phyloP scores from a whole-genome alignment of 2,888 invertebrate species.

The Ptycholaimellus sp. region DNA sequence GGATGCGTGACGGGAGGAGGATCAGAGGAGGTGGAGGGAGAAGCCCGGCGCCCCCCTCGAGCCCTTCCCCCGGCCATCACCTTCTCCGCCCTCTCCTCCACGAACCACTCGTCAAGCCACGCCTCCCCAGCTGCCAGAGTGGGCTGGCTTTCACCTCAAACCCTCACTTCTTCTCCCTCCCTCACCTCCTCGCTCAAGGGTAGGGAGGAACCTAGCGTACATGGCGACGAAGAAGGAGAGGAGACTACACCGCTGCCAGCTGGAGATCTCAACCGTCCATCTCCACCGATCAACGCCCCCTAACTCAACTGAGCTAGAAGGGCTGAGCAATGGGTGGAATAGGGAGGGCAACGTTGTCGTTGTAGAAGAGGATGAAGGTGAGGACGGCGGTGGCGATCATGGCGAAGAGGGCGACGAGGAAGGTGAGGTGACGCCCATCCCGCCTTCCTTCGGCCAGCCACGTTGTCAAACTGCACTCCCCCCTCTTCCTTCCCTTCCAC shows the following conservation, averaged over 20 bases:
- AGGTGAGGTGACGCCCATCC: too few relatives aligned
- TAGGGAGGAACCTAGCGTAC: slow-evolving; percentile 36
- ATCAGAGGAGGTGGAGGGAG: too few relatives aligned
- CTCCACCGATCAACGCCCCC: background rate
- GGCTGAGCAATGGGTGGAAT: background rate
- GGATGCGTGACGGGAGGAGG: too few relatives aligned
- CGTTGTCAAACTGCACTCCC: slow-evolving; percentile 30
- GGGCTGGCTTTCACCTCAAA: background rate
- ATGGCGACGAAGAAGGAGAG: slow-evolving; percentile 35
- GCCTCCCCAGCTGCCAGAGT: background rate
- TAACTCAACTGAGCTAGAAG: too few relatives aligned
- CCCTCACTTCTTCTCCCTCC: background rate
- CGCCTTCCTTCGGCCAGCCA: slow-evolving; percentile 32
- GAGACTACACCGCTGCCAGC: slow-evolving; percentile 35
- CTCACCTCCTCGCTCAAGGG: slow-evolving; percentile 25
- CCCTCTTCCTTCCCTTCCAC: background rate
- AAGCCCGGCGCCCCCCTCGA: too few relatives aligned
- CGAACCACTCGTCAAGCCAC: slow-evolving; percentile 14
- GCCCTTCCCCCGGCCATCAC: too few relatives aligned
- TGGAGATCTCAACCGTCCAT: too few relatives aligned
- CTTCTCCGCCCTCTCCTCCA: slow-evolving; percentile 13
- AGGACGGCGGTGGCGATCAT: too few relatives aligned
- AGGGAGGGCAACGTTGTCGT: slow-evolving; percentile 24
- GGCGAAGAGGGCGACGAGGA: too few relatives aligned
- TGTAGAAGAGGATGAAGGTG: slow-evolving; percentile 34